Conservation (phyloP, 2,113 vertebrate species). For the Thinocorus orbignyianus region DNA sequence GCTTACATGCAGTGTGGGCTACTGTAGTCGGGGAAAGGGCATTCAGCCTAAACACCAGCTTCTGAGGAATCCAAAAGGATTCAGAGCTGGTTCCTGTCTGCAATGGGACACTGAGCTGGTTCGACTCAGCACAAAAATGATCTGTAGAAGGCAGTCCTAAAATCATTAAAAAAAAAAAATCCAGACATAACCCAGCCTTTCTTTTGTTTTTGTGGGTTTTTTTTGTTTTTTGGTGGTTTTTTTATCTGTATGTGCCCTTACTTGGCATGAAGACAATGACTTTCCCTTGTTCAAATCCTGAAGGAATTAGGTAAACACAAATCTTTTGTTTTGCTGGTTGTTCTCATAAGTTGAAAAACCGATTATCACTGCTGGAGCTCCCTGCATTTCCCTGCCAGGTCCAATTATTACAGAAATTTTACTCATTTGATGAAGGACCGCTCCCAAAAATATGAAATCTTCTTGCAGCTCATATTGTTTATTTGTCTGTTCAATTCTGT, state of each 20-base stretch:
- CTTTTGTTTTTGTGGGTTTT: background rate
- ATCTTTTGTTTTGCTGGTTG: background rate
- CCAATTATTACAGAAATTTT: slow-evolving; percentile 9
- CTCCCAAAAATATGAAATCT: background rate
- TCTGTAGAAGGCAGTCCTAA: background rate
- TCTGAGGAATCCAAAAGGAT: background rate
- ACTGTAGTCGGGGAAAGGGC: background rate
- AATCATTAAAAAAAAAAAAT: background rate
- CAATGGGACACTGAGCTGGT: background rate
- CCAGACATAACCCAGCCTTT: background rate
- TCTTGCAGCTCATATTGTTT: background rate
- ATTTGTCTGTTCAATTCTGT: background rate
- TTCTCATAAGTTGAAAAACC: background rate
- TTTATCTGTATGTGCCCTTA: background rate
- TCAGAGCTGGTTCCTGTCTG: background rate
- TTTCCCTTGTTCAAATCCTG: background rate
- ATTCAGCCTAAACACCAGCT: background rate
- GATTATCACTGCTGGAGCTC: slow-evolving; percentile 10
- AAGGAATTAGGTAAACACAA: background rate
- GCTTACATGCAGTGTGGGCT: background rate
- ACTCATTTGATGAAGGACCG: background rate
- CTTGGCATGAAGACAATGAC: background rate
- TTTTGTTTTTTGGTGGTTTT: background rate
- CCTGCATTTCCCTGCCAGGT: background rate
- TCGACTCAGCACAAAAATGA: fast-evolving